These are phyloP conservation scores for Xyliphius kryptos DNA, from an alignment of 2,113 vertebrate genomes.

Conservation along the genomic window DNA sequence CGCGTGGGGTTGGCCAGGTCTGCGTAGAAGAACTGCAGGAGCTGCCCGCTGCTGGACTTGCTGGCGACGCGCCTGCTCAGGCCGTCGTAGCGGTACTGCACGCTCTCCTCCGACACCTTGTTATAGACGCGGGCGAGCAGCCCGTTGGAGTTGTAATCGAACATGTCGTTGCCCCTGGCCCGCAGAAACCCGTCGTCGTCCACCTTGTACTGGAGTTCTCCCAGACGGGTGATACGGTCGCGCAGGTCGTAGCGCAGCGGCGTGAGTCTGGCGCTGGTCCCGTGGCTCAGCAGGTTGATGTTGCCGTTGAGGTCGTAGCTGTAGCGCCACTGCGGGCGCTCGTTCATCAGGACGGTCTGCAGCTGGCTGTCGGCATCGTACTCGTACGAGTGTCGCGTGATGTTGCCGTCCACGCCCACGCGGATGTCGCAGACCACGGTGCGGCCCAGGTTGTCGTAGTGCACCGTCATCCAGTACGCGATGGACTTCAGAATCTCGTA, in stretches of 20 bases:
- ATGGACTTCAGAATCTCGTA: slow-evolving; percentile 96
- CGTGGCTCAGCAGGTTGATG: slow-evolving; percentile 91
- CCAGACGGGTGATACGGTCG: slow-evolving; percentile 89
- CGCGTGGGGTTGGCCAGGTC: slow-evolving; percentile 88
- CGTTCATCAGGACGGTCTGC: slow-evolving; percentile 89
- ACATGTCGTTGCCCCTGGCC: slow-evolving; percentile 83
- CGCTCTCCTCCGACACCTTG: slow-evolving; percentile 72
- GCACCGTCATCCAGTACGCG: slow-evolving; percentile 96
- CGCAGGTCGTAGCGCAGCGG: slow-evolving; percentile 89
- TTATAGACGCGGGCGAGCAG: slow-evolving; percentile 81
- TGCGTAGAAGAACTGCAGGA: slow-evolving; percentile 94
- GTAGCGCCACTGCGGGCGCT: slow-evolving; percentile 93
- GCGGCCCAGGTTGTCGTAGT: slow-evolving; percentile 87
- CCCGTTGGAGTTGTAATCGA: slow-evolving; percentile 92
- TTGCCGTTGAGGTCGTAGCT: slow-evolving; percentile 97
- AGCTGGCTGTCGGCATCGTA: slow-evolving; percentile 94
- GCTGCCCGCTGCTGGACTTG: slow-evolving; percentile 76
- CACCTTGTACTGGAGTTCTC: slow-evolving; percentile 87
- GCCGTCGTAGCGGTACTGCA: slow-evolving; percentile 88
- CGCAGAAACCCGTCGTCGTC: slow-evolving; percentile 93
- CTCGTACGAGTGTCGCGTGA: slow-evolving; percentile 90
- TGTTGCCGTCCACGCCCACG: slow-evolving; percentile 89
- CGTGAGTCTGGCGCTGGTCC: slow-evolving; percentile 83
- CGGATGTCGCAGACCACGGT: slow-evolving; percentile 86
- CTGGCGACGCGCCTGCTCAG: slow-evolving; percentile 86